Evolutionary conservation across 2,113 vertebrate genomes (phyloP).

Genomic region (Larimichthys polyactis): DNA sequence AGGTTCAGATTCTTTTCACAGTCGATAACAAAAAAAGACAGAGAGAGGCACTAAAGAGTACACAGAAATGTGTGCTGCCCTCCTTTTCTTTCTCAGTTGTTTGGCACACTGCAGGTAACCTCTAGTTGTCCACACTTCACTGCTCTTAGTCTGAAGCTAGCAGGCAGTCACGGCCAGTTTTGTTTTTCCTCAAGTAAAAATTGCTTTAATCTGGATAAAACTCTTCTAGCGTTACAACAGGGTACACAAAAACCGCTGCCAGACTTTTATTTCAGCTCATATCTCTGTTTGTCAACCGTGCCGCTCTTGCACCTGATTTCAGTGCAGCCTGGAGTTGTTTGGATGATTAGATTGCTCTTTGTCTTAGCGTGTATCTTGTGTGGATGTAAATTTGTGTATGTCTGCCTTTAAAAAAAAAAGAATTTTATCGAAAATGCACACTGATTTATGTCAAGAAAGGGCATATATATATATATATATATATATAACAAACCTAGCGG

Average conservation of each 20-base stretch:
- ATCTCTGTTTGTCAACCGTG: conserved; percentile 62
- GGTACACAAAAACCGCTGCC: conserved; percentile 46
- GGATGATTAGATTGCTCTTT: conserved; percentile 63
- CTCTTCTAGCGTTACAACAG: conserved; percentile 46
- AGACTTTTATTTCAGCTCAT: conserved; percentile 65
- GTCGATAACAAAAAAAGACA: neutral
- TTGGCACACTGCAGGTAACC: conserved; percentile 14
- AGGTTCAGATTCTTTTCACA: neutral
- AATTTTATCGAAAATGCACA: conserved; percentile 33
- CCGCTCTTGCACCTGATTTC: conserved; percentile 39
- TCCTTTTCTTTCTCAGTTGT: neutral
- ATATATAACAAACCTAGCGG: conserved; percentile 43
- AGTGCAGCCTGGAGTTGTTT: conserved; percentile 54
- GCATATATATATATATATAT: conserved; percentile 32
- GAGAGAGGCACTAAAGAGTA: neutral
- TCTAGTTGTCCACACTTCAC: conserved; percentile 17
- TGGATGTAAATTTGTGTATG: conserved; percentile 20
- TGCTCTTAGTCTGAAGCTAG: conserved; percentile 23
- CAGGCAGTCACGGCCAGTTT: conserved; percentile 28
- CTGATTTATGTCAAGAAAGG: conserved; percentile 61
- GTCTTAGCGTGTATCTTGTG: conserved; percentile 50
- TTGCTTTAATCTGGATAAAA: conserved; percentile 64
- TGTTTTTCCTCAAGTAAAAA: conserved; percentile 55
- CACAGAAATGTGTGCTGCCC: neutral
- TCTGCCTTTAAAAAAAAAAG: conserved; percentile 42